Evolutionary conservation across 2,888 invertebrate genomes (phyloP).

Genomic region (Ennomos quercinarius): DNA sequence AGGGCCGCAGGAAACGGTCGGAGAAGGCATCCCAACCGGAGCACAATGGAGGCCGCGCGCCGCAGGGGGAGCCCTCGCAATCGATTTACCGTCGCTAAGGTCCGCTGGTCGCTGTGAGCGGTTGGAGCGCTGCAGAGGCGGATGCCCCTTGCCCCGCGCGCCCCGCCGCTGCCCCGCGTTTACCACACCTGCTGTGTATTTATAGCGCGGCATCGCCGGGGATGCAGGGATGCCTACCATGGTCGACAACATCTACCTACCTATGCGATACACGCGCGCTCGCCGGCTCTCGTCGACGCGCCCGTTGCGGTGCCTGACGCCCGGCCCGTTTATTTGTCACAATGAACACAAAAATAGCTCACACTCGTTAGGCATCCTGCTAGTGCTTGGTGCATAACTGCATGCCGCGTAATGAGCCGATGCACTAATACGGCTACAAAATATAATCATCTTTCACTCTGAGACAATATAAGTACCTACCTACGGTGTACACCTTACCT

Average conservation of each 20-base stretch:
- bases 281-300: slow-evolving; percentile 45
- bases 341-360: slow-evolving; percentile 74
- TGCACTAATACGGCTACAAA: slow-evolving; percentile 23
- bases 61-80: slow-evolving; percentile 85
- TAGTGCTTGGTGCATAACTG: slow-evolving; percentile 45
- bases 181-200: slow-evolving; percentile 84
- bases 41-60: slow-evolving; percentile 82
- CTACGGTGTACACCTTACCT: too few species aligned
- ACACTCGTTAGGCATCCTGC: slow-evolving; percentile 54
- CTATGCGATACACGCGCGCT: slow-evolving; percentile 52
- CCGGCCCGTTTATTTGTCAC: slow-evolving; percentile 72
- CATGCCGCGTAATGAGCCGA: slow-evolving; percentile 39
- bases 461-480: not conserved
- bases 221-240: slow-evolving; percentile 79
- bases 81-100: slow-evolving; percentile 86
- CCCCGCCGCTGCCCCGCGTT: slow-evolving; percentile 60
- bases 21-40: slow-evolving; percentile 82
- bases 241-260: slow-evolving; percentile 66
- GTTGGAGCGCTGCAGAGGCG: slow-evolving; percentile 82
- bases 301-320: slow-evolving; percentile 60
- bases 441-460: slow-evolving; percentile 1
- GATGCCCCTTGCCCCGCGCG: slow-evolving; percentile 75
- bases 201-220: slow-evolving; percentile 80
- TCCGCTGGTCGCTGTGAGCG: slow-evolving; percentile 84
- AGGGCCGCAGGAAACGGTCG: slow-evolving; percentile 79